Conservation (phyloP, 2,888 invertebrate genomes). For the Ceraclea dissimilis region DNA sequence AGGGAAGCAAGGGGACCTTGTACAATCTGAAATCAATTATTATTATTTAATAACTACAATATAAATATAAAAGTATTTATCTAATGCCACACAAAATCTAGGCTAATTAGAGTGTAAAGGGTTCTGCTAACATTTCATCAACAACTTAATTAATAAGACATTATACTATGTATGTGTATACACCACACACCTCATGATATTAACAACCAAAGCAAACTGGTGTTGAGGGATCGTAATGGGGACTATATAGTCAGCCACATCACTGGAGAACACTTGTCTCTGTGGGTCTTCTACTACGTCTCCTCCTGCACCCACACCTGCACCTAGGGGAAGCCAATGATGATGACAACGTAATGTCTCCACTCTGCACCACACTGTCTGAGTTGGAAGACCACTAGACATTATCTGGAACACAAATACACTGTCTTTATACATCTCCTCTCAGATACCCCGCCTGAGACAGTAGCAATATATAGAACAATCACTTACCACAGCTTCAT, state of each 20-base stretch:
- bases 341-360: slow-evolving; percentile 65
- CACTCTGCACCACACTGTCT: slow-evolving; percentile 67
- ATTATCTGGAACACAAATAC: slow-evolving; percentile 28
- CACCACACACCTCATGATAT: slow-evolving; percentile 41
- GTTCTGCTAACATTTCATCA: too few relatives aligned
- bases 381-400: slow-evolving; percentile 57
- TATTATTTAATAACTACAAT: too few relatives aligned
- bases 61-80: background rate
- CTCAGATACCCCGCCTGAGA: too few relatives aligned
- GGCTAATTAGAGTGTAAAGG: background rate
- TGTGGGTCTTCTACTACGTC: slow-evolving; percentile 49
- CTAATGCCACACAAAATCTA: background rate
- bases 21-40: slow-evolving; percentile 16
- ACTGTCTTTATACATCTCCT: background rate
- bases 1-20: slow-evolving; percentile 51
- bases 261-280: slow-evolving; percentile 56
- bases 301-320: slow-evolving; percentile 35
- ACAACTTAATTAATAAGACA: too few relatives aligned
- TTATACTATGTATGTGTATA: too few relatives aligned
- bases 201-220: slow-evolving; percentile 51
- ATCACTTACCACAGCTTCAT: slow-evolving; percentile 14
- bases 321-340: slow-evolving; percentile 56
- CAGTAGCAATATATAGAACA: background rate
- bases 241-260: slow-evolving; percentile 60
- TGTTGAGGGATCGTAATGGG: slow-evolving; percentile 53